Base-by-base conservation (phyloP, 2,888 invertebrate species). In the Kuschelorhynchus macadamiae region DNA sequence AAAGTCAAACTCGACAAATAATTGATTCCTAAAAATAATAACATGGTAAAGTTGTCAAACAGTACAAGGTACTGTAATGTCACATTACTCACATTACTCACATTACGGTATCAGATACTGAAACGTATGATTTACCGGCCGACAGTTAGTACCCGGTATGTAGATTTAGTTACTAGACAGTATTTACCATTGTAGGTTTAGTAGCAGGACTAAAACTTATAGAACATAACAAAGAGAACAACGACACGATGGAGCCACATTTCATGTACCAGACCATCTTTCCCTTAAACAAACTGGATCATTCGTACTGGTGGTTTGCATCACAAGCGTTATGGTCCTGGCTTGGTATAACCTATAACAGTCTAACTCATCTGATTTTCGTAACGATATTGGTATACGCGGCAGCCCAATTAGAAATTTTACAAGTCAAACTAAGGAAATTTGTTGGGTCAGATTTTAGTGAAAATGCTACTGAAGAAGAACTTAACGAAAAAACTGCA, bases 181-280 rank as follows among this genome's bases (percentile, higher is more conserved):
- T n/a, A n/a, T n/a, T n/a, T n/a, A n/a, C n/a, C 25, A 25, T 52
- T 62, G 52, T 12, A 62, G 62, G 62, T 17, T 18, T 44, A 9
- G 44, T 33, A 9, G 46, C 5, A 12, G 33, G 16, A 3, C 12
- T 53, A 11, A 20, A 52, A 33, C 5, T 53, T 16, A 53, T 16
- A 47, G 30, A 47, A 12, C 21, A 55, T 17, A 63, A 63, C 18
- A 16, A 16, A 42, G 8, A 17, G 1, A 9, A 47, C 39, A 63
- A 63, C 21, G 36, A 18, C 3, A 21, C 63, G 0, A 14, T 56
- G 18, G 63, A 63, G 25, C n/a, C 56, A 2, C 63, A 63, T 30
- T 46, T 47, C 9, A 63, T 56, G 55, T 63, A 63, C 17, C 63
- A 55, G 14, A 18, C 41, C 1, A 20, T 55, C n/a, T 56, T 63